Conservation (phyloP, 2,113 vertebrate species). For the Pyrgilauda ruficollis region DNA sequence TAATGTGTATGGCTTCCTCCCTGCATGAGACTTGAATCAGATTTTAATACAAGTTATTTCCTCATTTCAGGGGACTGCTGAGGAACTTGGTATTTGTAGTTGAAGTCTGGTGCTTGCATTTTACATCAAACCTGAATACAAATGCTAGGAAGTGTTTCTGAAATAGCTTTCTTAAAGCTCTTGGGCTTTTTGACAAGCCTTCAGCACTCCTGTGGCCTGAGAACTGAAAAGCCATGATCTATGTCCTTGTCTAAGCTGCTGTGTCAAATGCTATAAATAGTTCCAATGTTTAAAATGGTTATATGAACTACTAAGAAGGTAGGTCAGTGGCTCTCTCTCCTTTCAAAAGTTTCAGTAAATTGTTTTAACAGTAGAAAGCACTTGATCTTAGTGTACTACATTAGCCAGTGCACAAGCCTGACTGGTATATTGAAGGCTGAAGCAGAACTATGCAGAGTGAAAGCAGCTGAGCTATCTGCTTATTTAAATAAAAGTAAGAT, state of each 20-base stretch:
- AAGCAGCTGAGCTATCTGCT: neutral
- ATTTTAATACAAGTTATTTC: neutral
- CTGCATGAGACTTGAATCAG: accelerated
- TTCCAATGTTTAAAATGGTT: neutral
- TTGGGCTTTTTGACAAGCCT: neutral
- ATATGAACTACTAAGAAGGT: neutral
- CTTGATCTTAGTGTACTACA: neutral
- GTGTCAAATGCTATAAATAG: neutral
- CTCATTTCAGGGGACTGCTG: neutral
- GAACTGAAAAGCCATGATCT: neutral
- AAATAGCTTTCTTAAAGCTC: neutral
- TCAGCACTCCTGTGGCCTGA: neutral
- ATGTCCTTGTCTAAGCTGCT: neutral
- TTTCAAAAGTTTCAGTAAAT: neutral
- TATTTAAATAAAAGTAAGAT: neutral
- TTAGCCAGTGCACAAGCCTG: neutral
- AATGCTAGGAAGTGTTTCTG: neutral
- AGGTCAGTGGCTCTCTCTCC: neutral
- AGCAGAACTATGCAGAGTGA: neutral
- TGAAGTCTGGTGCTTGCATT: neutral
- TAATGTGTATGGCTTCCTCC: neutral
- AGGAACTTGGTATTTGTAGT: neutral
- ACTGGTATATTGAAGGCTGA: neutral
- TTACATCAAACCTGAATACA: neutral
- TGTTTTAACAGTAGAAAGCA: neutral